A percentile compares a stretch with the other conserved stretches of the same genome.
Evolutionary conservation across 2,888 invertebrate genomes (phyloP).

Genomic region (Nomada fucata): DNA sequence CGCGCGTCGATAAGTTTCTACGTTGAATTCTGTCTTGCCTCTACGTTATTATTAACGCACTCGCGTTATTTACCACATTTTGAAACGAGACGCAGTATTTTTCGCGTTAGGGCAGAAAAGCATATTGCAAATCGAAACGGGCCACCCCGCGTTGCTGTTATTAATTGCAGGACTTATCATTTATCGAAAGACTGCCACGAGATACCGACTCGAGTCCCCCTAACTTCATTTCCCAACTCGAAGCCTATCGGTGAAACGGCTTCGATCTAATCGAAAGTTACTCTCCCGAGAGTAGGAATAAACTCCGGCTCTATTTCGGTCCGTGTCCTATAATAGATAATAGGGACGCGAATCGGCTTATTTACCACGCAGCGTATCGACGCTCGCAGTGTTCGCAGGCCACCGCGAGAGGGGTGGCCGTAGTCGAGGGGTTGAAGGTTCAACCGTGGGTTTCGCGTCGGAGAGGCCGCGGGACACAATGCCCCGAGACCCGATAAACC

Average conservation of each 20-base stretch:
- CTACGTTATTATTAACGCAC: too few species aligned
- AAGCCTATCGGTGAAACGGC: background rate
- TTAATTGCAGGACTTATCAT: too few species aligned
- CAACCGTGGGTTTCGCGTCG: conserved; percentile 36
- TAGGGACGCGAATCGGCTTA: conserved; percentile 54
- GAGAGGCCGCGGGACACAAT: conserved; percentile 61
- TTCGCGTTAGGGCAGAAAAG: too few species aligned
- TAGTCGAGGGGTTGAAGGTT: conserved; percentile 50
- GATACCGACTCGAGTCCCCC: background rate
- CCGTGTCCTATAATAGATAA: conserved; percentile 52
- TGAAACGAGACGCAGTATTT: too few species aligned
- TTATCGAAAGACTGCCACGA: background rate
- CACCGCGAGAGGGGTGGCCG: background rate
- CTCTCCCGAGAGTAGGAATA: conserved; percentile 41
- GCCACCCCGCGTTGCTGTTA: too few species aligned
- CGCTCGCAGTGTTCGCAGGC: conserved; percentile 44
- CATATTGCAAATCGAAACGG: too few species aligned
- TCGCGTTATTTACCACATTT: too few species aligned
- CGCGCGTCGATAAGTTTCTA: too few species aligned
- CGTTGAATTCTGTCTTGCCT: too few species aligned
- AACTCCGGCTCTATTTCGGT: conserved; percentile 40
- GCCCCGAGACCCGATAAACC: conserved; percentile 68
- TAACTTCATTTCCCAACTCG: background rate
- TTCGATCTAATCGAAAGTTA: conserved; percentile 26
- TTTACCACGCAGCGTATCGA: conserved; percentile 52